These are phyloP conservation scores for Drosophila sulfurigaster DNA, from an alignment of 1,140 invertebrate genomes.

Conservation along the genomic window DNA sequence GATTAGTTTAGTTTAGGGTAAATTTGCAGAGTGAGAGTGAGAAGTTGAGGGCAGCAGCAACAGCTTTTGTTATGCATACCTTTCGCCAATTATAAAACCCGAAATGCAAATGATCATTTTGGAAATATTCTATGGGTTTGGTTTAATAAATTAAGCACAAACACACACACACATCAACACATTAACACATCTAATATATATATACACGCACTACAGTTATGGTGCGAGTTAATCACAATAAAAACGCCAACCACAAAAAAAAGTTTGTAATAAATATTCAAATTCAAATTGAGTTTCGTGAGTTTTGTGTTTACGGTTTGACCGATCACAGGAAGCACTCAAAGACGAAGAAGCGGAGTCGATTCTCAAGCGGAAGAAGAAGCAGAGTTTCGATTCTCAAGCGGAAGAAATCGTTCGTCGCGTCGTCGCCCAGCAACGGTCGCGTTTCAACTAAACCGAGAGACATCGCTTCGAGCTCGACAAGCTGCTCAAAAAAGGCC, in stretches of 20 bases:
- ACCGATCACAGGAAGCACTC: constrained; percentile 62
- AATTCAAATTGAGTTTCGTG: constrained; percentile 36
- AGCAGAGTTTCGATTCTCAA: background rate
- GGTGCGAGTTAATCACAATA: constrained; percentile 53
- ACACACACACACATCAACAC: background rate
- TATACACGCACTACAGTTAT: constrained; percentile 46
- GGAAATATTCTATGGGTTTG: constrained; percentile 16
- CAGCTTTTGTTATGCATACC: constrained; percentile 79
- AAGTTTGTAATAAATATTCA: constrained; percentile 57
- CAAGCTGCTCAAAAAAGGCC: constrained; percentile 33
- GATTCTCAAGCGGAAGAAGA: background rate
- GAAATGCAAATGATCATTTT: constrained; percentile 89
- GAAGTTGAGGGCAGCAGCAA: too few species aligned
- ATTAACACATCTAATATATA: background rate
- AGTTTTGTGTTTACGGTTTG: constrained; percentile 31
- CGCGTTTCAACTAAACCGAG: constrained; percentile 80
- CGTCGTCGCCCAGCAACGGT: constrained; percentile 67
- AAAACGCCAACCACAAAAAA: constrained; percentile 38
- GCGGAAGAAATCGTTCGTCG: constrained; percentile 29
- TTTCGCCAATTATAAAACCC: constrained; percentile 88
- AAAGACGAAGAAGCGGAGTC: too few species aligned
- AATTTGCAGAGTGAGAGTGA: background rate
- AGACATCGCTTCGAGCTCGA: constrained; percentile 40
- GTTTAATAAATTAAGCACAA: constrained; percentile 16
- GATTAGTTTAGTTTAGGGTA: too few species aligned